Evolutionary conservation across 1,140 invertebrate genomes (phyloP).

Genomic region (Belonocnema kinseyi): DNA sequence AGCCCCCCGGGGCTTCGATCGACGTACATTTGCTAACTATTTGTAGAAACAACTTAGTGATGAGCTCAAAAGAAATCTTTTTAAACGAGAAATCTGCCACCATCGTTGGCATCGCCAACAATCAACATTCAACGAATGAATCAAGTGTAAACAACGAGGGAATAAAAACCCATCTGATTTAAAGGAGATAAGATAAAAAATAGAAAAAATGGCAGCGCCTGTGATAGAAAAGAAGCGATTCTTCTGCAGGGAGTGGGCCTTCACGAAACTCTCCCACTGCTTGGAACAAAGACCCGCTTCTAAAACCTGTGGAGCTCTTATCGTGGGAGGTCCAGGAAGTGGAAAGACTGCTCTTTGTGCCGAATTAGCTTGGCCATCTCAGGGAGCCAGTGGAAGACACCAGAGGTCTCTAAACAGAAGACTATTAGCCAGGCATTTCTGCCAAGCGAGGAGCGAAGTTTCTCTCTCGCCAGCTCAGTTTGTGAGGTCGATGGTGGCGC

Average conservation of each 20-base stretch:
- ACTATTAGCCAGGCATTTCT: conserved; percentile 88
- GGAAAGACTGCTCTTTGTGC: conserved; percentile 91
- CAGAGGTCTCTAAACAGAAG: conserved; percentile 85
- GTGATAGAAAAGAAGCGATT: conserved; percentile 81
- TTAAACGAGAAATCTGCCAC: background rate
- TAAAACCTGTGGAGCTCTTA: conserved; percentile 87
- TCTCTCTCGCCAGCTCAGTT: conserved; percentile 88
- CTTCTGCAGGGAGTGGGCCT: conserved; percentile 94
- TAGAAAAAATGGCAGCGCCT: conserved; percentile 69
- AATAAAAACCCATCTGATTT: conserved; percentile 35
- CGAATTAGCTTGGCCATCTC: conserved; percentile 86
- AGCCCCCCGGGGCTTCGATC: conserved; percentile 71
- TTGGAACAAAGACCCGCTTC: conserved; percentile 87
- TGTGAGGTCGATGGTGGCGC: conserved; percentile 87
- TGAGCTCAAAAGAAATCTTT: background rate
- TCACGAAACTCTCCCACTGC: conserved; percentile 94
- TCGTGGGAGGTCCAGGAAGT: conserved; percentile 92
- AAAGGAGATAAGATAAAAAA: conserved; percentile 43
- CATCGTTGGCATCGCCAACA: background rate
- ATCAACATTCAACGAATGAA: background rate
- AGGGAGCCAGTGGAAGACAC: conserved; percentile 80
- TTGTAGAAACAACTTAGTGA: conserved; percentile 36
- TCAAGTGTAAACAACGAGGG: background rate
- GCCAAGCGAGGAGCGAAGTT: conserved; percentile 79
- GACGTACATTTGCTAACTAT: conserved; percentile 58